These are phyloP conservation scores for Drosophila tripunctata DNA, from an alignment of 2,888 invertebrate species.

Conservation along the genomic window DNA sequence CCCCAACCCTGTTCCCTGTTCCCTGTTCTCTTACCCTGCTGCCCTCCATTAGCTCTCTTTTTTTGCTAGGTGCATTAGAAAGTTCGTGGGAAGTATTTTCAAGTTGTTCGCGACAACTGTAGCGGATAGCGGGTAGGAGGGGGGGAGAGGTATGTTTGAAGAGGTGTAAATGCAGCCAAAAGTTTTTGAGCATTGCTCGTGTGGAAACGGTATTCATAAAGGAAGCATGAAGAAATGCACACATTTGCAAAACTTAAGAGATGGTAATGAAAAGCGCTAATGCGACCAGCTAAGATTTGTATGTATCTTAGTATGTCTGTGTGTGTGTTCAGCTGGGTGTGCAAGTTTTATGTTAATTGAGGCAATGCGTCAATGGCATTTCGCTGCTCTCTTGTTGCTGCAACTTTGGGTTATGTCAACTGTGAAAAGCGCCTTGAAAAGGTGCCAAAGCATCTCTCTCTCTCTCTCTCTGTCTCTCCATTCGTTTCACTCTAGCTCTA, in stretches of 20 bases:
- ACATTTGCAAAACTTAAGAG: conserved; percentile 56
- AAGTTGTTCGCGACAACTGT: conserved; percentile 28
- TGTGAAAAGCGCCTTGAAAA: conserved; percentile 62
- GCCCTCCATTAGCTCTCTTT: conserved; percentile 7
- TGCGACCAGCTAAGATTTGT: conserved; percentile 36
- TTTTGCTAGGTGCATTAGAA: conserved; percentile 65
- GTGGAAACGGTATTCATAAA: conserved; percentile 67
- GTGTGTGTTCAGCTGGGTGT: conserved; percentile 24
- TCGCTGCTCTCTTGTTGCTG: conserved; percentile 40
- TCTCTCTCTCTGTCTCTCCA: background rate
- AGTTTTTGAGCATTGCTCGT: conserved; percentile 57
- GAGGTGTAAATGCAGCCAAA: conserved; percentile 45
- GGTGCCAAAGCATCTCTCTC: conserved; percentile 35
- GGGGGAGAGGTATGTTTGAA: background rate
- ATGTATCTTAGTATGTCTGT: background rate
- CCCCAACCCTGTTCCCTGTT: background rate
- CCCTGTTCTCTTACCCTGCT: conserved; percentile 12
- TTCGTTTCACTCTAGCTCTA: too few relatives aligned
- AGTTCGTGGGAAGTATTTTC: conserved; percentile 78
- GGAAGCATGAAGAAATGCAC: conserved; percentile 49
- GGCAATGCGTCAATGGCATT: conserved; percentile 74
- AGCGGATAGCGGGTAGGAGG: background rate
- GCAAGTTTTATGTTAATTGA: conserved; percentile 77
- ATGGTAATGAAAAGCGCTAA: conserved; percentile 80
- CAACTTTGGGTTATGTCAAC: conserved; percentile 71